Evolutionary conservation across 2,113 vertebrate species (phyloP), one percentile per base, ranked within the genome.

Genomic region (Agapornis roseicollis): DNA sequence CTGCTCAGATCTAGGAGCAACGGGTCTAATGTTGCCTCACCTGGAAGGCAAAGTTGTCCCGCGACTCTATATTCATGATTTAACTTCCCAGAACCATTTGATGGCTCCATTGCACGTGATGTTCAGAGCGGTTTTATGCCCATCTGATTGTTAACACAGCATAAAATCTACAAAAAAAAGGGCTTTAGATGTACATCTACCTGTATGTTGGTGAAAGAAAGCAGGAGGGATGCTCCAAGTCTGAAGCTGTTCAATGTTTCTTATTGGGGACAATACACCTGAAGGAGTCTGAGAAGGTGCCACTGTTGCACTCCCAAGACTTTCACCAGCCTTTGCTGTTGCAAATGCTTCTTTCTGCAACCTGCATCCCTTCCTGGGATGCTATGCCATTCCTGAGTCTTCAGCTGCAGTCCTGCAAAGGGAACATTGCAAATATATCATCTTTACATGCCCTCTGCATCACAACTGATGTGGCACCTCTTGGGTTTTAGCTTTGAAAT

Each of bases 401-500:
- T 58, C 19, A 6, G 66, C 47, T 11, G 29, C 50, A 44, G 17
- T 27, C 64, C 64, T 37, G 53, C 37, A 5, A 1, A 7, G 27
- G 84, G 63, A 42, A 11, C 25, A 24, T 25, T 9, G 29, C 18
- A 25, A 25, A 55, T 2, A 18, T 4, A 9, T 0, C 39, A 2
- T 2, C 3, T 25, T 22, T 17, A 2, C 2, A 2, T 3, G 3
- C 13, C 2, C 19, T 9, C 47, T 18, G 47, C 22, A 5, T 23
- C 41, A 7, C 0, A 1, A 7, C 47, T 18, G 46, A 5, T 11
- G 53, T 7, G 39, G 31, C 9, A 46, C 33, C 61, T 39, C 52
- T 44, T 9, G 19, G 11, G 46, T 33, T 70, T 39, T 8, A 39
- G 37, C 44, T 35, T 39, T 25, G 25, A 52, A n/a, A 19, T 11